A percentile compares a stretch with the other conserved stretches of the same genome.
phyloP scores from a whole-genome alignment of 2,113 vertebrate genomes.

The Sterrhoptilus dennistouni region DNA sequence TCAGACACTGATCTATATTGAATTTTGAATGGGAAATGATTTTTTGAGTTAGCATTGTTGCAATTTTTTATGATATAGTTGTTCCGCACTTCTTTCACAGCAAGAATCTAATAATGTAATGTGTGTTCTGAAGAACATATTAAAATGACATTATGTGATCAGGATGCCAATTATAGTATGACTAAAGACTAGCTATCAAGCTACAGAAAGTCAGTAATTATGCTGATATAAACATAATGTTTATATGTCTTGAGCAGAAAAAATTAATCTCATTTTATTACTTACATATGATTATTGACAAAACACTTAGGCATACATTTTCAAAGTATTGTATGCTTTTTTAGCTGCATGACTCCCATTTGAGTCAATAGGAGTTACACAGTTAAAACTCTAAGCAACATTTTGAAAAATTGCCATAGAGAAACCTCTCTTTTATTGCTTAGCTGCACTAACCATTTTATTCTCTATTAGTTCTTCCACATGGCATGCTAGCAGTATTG shows the following conservation, averaged over 20 bases:
- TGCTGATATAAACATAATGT: slow-evolving; percentile 68
- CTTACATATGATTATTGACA: slow-evolving; percentile 61
- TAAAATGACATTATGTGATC: slow-evolving; percentile 64
- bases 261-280: slow-evolving; percentile 64
- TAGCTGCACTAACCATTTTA: slow-evolving; percentile 23
- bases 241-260: slow-evolving; percentile 63
- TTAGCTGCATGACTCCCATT: slow-evolving; percentile 67
- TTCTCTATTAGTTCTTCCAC: slow-evolving; percentile 29
- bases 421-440: slow-evolving; percentile 27
- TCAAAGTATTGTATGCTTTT: slow-evolving; percentile 41
- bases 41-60: slow-evolving; percentile 45
- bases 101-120: slow-evolving; percentile 67
- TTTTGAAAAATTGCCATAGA: slow-evolving; percentile 64
- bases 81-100: slow-evolving; percentile 58
- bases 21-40: slow-evolving; percentile 34
- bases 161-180: slow-evolving; percentile 59
- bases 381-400: slow-evolving; percentile 51
- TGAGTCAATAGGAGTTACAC: slow-evolving; percentile 55
- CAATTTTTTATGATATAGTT: slow-evolving; percentile 49
- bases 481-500: not conserved
- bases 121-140: slow-evolving; percentile 28
- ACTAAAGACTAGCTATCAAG: slow-evolving; percentile 60
- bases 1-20: slow-evolving; percentile 19
- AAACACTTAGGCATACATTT: slow-evolving; percentile 66
- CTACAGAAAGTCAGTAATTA: slow-evolving; percentile 59